Evolutionary conservation across 1,140 invertebrate species (phyloP), one percentile per base, ranked within the genome.

Genomic region (Diorhabda carinulata): DNA sequence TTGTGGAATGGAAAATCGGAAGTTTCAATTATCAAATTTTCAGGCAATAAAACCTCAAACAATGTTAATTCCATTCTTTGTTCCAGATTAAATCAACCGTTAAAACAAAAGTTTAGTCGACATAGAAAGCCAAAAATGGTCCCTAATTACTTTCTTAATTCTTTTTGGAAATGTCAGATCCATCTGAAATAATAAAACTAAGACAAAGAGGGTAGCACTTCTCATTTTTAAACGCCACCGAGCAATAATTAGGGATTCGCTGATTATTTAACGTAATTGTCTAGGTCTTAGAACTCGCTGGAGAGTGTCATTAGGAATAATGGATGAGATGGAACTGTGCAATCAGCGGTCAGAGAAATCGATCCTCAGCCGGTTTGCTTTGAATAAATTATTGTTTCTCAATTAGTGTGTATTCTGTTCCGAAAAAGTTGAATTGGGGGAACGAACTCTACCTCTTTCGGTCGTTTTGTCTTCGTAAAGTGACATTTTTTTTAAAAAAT

Each of bases 341-440:
- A 74, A 73, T 74, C 72, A 60, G 65, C 65, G 65, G 65, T 67
- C 65, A 67, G 57, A 57, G 44, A 41, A 44, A 67, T 44, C 65
- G 44, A 67, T 70, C 47, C n/a, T 72, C 70, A 64, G 70, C 74
- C 75, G 74, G 6, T 76, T 77, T 73, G 68, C 72, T 73, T 68
- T 78, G 77, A 78, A 78, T 78, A 78, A 78, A 78, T 78, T 77
- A 78, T 78, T 77, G 77, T 77, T 78, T 77, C 72, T 74, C 77
- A 77, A 78, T 78, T 78, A 78, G 76, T 72, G 69, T 73, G 69
- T 59, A 57, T 41, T n/a, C n/a, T 41, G 6, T 52, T 59, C 42
- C 44, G 60, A 69, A 64, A 66, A 25, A 25, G 25, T 25, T 25
- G 25, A 25, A 25, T 25, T 25, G 25, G 25, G 25, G 25, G 25